Conservation (phyloP, 2,888 invertebrate species). For the Dynastes grantii region DNA sequence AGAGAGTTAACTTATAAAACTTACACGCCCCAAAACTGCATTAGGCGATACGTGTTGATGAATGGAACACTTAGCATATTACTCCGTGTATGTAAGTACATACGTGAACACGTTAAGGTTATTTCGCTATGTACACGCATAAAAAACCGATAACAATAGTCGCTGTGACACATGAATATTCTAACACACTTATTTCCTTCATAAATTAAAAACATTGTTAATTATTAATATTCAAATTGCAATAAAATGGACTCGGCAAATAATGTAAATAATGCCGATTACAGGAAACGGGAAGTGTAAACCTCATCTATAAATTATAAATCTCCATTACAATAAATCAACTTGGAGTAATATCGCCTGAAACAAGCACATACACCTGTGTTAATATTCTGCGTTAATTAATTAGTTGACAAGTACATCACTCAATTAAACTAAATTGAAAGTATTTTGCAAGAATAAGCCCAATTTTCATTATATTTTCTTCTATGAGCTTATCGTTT, state of each 20-base stretch:
- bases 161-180: slow-evolving; percentile 8
- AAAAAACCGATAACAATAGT: background rate
- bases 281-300: background rate
- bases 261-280: background rate
- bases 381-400: too few species aligned
- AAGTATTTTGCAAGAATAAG: too few species aligned
- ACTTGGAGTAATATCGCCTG: too few species aligned
- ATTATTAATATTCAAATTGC: slow-evolving; percentile 21
- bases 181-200: background rate
- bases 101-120: background rate
- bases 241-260: background rate
- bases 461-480: too few species aligned
- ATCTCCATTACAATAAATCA: background rate
- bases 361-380: background rate
- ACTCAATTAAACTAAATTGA: too few species aligned
- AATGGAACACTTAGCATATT: slow-evolving; percentile 27
- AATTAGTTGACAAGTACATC: too few species aligned
- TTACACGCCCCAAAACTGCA: slow-evolving; percentile 31
- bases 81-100: background rate
- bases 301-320: background rate
- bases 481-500: too few species aligned
- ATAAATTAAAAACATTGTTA: slow-evolving; percentile 5
- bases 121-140: background rate
- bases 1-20: slow-evolving; percentile 27
- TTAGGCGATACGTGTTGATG: slow-evolving; percentile 22